Evolutionary conservation across 2,113 vertebrate species (phyloP), one percentile per base, ranked within the genome.

Genomic region (Zingel zingel): DNA sequence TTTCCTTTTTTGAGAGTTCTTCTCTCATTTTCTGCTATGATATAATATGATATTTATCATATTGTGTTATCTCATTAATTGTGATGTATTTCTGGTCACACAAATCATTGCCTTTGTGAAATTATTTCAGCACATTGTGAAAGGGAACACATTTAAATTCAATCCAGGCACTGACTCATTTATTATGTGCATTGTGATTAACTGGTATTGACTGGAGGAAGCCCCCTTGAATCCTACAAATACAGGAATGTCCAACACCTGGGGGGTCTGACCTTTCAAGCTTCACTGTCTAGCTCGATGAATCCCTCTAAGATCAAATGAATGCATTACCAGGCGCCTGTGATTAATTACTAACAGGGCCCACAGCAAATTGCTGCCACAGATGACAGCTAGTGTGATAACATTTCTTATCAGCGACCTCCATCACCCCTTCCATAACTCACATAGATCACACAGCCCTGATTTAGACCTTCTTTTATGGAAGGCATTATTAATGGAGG

Each of bases 311-410:
- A 47, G 68, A 89, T 88, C 48, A 74, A 86, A 87, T 69, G 64
- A 87, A 90, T 80, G 83, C 51, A 83, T 90, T 77, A 89, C 54
- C 61, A 27, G 71, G 58, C 25, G 64, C 39, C 73, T 79, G 83
- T 90, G 89, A 94, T 94, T 93, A 91, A 94, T 94, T 93, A 89
- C 92, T 14, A 75, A 84, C 81, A 23, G 51, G 54, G 51, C 74
- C 81, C 53, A 25, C 73, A 84, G 88, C 83, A 80, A 88, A 86
- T 65, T 68, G 86, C 86, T 59, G 73, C 85, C 82, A 83, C 83
- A 87, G 81, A 88, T 88, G 89, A 90, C 86, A 85, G 84, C 82
- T 65, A 4, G 53, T 67, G 89, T 87, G 85, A 91, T 88, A 88
- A 89, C 85, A 79, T 89, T 86, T 68, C 75, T 87, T 89, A 90